Evolutionary conservation across 1,140 invertebrate species (phyloP), one percentile per base, ranked within the genome.

Genomic region (Aphidius gifuensis): DNA sequence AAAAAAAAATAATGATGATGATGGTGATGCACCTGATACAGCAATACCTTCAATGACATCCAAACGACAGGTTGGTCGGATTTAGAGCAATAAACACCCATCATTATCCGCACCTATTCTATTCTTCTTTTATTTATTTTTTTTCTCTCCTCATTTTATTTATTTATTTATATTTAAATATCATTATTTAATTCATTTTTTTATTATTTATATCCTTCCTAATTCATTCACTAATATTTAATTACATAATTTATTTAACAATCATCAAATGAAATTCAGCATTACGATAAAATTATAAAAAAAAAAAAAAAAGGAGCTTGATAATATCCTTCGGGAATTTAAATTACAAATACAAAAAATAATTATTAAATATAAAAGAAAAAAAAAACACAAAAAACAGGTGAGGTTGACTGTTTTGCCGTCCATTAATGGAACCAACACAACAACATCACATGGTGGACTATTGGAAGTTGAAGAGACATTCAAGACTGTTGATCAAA

Each of bases 331-430:
- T 47, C 32, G 58, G 47, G 21, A 40, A 16, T 21, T 39, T 43
- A 59, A 46, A 38, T 45, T n/a, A 40, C 16, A 44, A 58, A 48
- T 4, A 48, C 3, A 40, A 1, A 32, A 53, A 53, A 23, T 6
- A 61, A 53, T 16, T 51, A 38, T 39, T 54, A 23, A 32, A 50
- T 23, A 40, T 38, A 50, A n/a, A 23, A 44, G 16, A 56, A 39
- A 45, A 40, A 49, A n/a, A 49, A 49, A 11, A n/a, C 8, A 46
- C 59, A 58, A 57, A 57, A 58, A 65, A 74, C 78, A 85, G 67
- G 85, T 91, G 49, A 82, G 84, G 64, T 77, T 91, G 67, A 90
- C 88, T 43, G 89, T 91, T 44, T 76, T 91, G 58, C 89, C 90
- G 43, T 83, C 86, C 16, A 70, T 85, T 38, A 85, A 88, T 71